A percentile compares a stretch with the other conserved stretches of the same genome.
Evolutionary conservation across 2,888 invertebrate species (phyloP).

Genomic region (Timandra comae): DNA sequence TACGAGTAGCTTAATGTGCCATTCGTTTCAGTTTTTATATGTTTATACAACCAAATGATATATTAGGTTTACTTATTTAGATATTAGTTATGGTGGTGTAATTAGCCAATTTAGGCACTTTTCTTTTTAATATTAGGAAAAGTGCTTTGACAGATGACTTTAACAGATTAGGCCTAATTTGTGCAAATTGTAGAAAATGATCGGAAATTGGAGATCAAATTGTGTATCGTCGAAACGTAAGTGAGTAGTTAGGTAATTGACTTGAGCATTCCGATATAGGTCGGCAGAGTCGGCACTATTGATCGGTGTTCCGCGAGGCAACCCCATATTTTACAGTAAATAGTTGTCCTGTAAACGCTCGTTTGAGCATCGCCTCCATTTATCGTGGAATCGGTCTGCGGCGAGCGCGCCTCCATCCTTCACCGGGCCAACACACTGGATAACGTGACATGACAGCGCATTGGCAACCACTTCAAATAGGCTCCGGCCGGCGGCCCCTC

Average conservation of each 20-base stretch:
- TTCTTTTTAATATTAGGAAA: too few relatives aligned
- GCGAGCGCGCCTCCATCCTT: conserved; percentile 35
- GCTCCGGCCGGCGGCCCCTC: conserved; percentile 16
- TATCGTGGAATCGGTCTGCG: conserved; percentile 39
- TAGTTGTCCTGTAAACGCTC: conserved; percentile 41
- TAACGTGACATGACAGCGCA: conserved; percentile 47
- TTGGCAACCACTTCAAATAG: conserved; percentile 26
- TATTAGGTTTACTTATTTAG: too few relatives aligned
- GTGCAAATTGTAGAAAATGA: too few relatives aligned
- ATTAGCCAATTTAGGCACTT: too few relatives aligned
- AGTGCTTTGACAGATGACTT: too few relatives aligned
- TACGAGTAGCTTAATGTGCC: too few relatives aligned
- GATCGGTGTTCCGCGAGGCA: conserved; percentile 31
- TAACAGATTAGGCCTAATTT: too few relatives aligned
- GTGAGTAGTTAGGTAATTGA: conserved; percentile 5
- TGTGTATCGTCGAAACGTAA: conserved; percentile 10
- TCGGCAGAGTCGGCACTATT: conserved; percentile 27
- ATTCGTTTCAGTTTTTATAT: too few relatives aligned
- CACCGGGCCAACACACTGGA: conserved; percentile 40
- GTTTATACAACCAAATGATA: too few relatives aligned
- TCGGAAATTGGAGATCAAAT: conserved; percentile 3
- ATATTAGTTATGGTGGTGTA: too few relatives aligned
- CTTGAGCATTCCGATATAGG: conserved; percentile 29
- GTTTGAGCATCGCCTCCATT: conserved; percentile 42
- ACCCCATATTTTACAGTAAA: conserved; percentile 46